phyloP scores from a whole-genome alignment of 2,113 vertebrate species.

The Sphyrna mokarran region DNA sequence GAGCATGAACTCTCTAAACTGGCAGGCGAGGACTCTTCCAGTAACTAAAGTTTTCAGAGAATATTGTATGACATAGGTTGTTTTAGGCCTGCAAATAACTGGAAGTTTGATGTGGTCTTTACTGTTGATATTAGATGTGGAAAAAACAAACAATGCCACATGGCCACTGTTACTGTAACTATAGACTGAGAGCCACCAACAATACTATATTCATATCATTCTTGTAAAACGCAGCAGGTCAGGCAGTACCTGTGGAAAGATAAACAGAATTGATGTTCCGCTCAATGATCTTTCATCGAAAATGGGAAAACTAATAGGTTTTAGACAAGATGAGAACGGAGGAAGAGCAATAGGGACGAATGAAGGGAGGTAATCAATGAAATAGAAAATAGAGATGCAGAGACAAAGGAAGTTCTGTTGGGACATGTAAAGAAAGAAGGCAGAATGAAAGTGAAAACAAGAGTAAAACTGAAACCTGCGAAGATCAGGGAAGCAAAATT shows the following conservation, averaged over 20 bases:
- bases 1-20: conserved; percentile 48
- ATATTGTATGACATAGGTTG: background rate
- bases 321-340: background rate
- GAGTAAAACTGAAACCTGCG: background rate
- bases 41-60: conserved; percentile 40
- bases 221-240: background rate
- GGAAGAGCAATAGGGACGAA: background rate
- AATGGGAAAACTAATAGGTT: background rate
- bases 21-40: conserved; percentile 47
- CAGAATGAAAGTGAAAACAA: background rate
- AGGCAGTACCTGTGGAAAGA: background rate
- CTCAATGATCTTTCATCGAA: background rate
- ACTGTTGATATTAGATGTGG: background rate
- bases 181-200: background rate
- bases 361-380: background rate
- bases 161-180: background rate
- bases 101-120: background rate
- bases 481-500: background rate
- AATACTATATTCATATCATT: background rate
- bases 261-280: background rate
- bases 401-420: background rate
- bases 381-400: background rate
- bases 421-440: background rate
- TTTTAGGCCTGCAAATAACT: background rate
- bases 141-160: background rate